phyloP scores from a whole-genome alignment of 2,113 vertebrate species.

The Labrus mixtus region DNA sequence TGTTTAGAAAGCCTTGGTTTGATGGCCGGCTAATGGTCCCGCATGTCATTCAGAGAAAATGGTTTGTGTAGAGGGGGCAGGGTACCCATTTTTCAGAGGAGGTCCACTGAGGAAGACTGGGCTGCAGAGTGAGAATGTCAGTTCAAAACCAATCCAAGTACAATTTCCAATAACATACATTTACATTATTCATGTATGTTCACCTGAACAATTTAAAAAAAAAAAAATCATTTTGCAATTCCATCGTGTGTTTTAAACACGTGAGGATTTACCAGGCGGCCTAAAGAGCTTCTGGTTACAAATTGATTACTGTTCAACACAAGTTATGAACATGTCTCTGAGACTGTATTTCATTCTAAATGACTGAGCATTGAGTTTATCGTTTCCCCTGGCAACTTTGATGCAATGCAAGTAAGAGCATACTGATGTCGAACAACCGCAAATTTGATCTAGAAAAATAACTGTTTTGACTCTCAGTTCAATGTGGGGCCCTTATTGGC shows the following conservation, averaged over 20 bases:
- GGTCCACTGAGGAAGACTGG: slow-evolving; percentile 2
- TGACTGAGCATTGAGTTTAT: background rate
- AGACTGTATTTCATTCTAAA: slow-evolving; percentile 6
- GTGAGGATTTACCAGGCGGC: slow-evolving; percentile 14
- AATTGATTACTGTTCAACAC: slow-evolving; percentile 24
- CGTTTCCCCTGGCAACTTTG: background rate
- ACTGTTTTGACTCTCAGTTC: no score
- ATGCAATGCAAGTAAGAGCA: background rate
- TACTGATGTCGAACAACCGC: background rate
- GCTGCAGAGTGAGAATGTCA: background rate
- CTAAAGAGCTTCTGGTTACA: slow-evolving; percentile 9
- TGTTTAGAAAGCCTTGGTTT: slow-evolving; percentile 60
- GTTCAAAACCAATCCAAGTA: slow-evolving; percentile 27
- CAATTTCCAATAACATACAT: slow-evolving; percentile 28
- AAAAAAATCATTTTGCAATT: slow-evolving; percentile 16
- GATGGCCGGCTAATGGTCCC: slow-evolving; percentile 44
- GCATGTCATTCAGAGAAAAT: slow-evolving; percentile 33
- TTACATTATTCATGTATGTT: slow-evolving; percentile 46
- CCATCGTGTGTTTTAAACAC: slow-evolving; percentile 11
- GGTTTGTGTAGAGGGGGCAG: slow-evolving; percentile 14
- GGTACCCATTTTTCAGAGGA: background rate
- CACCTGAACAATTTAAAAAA: slow-evolving; percentile 16
- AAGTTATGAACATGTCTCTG: slow-evolving; percentile 27
- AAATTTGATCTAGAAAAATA: no score
- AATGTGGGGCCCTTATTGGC: no score